These are phyloP conservation scores for Vireo griseus DNA, from an alignment of 2,797 vertebrate species.

Conservation along the genomic window DNA sequence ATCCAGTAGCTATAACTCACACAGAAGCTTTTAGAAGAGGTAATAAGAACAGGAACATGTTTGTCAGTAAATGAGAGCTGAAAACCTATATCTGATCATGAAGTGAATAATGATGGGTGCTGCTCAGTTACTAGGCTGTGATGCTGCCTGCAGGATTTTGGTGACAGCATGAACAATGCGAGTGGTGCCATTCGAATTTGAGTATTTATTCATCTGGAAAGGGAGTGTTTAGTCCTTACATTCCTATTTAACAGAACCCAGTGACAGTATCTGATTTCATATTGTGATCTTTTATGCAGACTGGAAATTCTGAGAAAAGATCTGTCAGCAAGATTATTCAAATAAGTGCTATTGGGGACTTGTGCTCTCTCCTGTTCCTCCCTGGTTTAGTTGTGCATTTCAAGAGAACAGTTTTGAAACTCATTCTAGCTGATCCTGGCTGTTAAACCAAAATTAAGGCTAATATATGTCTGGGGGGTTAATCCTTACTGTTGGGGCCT, in stretches of 20 bases:
- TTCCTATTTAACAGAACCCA: neutral
- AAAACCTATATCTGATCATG: neutral
- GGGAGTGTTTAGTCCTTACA: neutral
- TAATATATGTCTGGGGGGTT: neutral
- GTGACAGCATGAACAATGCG: neutral
- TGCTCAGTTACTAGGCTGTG: neutral
- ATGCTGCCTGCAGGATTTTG: slow-evolving; percentile 26
- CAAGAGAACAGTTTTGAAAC: neutral
- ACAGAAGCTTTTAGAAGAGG: slow-evolving; percentile 9
- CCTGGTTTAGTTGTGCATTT: neutral
- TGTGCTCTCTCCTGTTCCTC: neutral
- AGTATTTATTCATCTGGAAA: neutral
- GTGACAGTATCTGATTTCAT: slow-evolving; percentile 8
- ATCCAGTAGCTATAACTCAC: neutral
- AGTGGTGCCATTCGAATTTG: neutral
- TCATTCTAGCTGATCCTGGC: neutral
- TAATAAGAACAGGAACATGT: neutral
- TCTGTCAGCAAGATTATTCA: slow-evolving; percentile 61
- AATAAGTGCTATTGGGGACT: neutral
- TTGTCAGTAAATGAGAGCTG: neutral
- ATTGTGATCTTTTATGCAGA: neutral
- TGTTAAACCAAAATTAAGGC: neutral
- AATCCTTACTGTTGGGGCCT: neutral
- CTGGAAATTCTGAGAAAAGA: slow-evolving; percentile 20
- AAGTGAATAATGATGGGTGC: neutral